These are phyloP conservation scores for Notamacropus eugenii DNA, from an alignment of 2,797 vertebrate species.

Conservation along the genomic window DNA sequence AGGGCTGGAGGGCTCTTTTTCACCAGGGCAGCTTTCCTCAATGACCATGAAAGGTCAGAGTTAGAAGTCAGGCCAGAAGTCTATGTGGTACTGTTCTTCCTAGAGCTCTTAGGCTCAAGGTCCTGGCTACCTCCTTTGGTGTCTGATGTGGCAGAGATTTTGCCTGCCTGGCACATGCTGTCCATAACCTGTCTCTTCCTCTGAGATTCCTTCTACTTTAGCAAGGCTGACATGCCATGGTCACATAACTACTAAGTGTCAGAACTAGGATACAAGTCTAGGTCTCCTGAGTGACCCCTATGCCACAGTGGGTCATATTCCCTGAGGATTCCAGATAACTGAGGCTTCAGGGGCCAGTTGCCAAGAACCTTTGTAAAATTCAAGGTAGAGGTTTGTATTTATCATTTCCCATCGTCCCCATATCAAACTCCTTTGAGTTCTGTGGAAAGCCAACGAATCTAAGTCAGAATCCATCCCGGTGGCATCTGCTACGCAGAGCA, in stretches of 20 bases:
- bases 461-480: not conserved
- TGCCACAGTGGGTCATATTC: not conserved
- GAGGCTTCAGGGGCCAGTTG: not conserved
- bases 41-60: not conserved
- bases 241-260: not conserved
- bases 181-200: not conserved
- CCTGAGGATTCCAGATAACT: not conserved
- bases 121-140: not conserved
- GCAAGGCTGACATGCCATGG: not conserved
- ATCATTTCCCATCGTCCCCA: not conserved
- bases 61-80: not conserved
- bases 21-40: not conserved
- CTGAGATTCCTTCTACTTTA: not conserved
- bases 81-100: not conserved
- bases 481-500: not conserved
- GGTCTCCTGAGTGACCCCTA: not conserved
- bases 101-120: not conserved
- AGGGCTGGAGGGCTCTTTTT: not conserved
- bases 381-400: not conserved
- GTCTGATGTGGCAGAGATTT: not conserved
- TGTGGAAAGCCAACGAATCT: not conserved
- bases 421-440: not conserved
- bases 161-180: not conserved
- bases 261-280: not conserved
- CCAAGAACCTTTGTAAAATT: slow-evolving; percentile 17